Evolutionary conservation across 2,888 invertebrate genomes (phyloP), one percentile per base, ranked within the genome.

Genomic region (Ochropacha duplaris): DNA sequence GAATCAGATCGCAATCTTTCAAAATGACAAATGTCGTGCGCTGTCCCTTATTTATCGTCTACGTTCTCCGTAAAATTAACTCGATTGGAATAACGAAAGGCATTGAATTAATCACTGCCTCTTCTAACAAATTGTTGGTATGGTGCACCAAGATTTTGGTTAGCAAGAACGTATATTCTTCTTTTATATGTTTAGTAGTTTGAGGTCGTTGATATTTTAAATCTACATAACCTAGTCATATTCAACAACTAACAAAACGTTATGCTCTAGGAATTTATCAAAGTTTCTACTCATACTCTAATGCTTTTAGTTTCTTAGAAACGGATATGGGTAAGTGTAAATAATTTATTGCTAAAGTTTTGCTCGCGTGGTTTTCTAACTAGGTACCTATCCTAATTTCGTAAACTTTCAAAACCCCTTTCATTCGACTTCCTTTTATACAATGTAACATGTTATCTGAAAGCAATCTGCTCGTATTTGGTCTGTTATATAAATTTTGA

Each of bases 1-100:
- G 84, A 84, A 85, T 85, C 81, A 83, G 79, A 86, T 84, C 81
- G 81, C 81, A 81, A 89, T 89, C 86, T 84, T 83, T 87, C 83
- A 85, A 84, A 84, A 86, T 83, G 84, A 87, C 84, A 83, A 84
- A 88, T 84, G 77, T 78, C 77, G 65, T 67, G 66, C 64, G 64
- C 74, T 63, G 72, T 71, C 72, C 78, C 72, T 83, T 87, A 86
- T 88, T 88, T 84, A 86, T 84, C 71, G 82, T 74, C 71, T 68
- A 64, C 76, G 74, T 78, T 78, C 78, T 71, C 71, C 71, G 75
- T 86, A 84, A 88, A 89, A 87, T 90, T 85, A 89, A 84, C 84
- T 87, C 78, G 76, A 86, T 87, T 78, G 81, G 79, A 81, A 86
- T 87, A 87, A 88, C 83, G 80, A 81, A 86, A 86, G 81, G 79